A percentile compares a stretch with the other conserved stretches of the same genome.
Evolutionary conservation across 2,797 vertebrate genomes (phyloP).

Genomic region (Jordanella pulchra): DNA sequence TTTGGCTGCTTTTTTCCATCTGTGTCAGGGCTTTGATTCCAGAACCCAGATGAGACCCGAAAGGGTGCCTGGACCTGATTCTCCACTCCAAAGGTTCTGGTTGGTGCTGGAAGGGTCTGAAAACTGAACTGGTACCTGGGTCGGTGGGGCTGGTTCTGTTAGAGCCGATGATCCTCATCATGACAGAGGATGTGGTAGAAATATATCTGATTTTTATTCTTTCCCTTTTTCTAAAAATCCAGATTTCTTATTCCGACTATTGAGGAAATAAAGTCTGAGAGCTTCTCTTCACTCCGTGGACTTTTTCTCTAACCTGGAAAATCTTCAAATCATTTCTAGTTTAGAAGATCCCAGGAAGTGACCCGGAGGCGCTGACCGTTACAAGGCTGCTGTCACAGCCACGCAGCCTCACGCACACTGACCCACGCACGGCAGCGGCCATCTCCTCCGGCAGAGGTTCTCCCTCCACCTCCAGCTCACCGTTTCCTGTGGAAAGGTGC

Average conservation of each 20-base stretch:
- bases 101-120: not conserved
- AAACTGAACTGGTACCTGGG: no score
- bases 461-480: conserved; percentile 1
- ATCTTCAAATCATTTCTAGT: not conserved
- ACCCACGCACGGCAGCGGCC: not conserved
- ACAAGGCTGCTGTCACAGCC: conserved; percentile 10
- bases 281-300: not conserved
- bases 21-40: no score
- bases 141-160: no score
- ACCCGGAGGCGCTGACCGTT: conserved; percentile 1
- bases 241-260: not conserved
- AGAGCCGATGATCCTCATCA: no score
- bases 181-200: no score
- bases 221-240: not conserved
- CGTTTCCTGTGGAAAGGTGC: not conserved
- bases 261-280: not conserved
- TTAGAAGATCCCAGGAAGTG: not conserved
- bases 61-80: not conserved
- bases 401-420: conserved; percentile 13
- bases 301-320: not conserved
- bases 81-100: no score
- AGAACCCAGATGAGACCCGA: not conserved
- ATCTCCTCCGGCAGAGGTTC: not conserved
- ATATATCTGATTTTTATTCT: no score
- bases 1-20: no score